Base-by-base conservation (phyloP, 2,888 invertebrate genomes). In the Mylabris sibirica region DNA sequence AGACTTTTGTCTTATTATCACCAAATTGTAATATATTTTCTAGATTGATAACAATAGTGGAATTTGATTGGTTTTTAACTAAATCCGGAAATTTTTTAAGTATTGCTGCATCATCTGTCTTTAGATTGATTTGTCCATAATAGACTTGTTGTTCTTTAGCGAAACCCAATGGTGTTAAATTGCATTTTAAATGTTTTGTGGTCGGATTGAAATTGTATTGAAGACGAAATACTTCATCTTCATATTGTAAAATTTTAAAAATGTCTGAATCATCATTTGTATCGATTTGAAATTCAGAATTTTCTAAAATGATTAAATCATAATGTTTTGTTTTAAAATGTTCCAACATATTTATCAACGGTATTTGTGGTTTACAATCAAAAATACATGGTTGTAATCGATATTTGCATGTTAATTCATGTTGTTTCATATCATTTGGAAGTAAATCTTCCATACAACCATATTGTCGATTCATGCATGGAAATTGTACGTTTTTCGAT, bases 321-420 rank as follows among this genome's bases (percentile, higher is more conserved):
- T 24, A 6, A 61, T 61, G 61, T 35, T 61, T 3, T 0, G 2
- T 30, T 61, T 61, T 17, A 20, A 11, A 61, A 34, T 61, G 61
- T 20, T 38, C 38, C 4, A 38, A 61, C 9, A 35, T 2, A 11
- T 38, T 1, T 1, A 5, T 22, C 2, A 26, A 38, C 4, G 5
- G 22, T 6, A 35, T 35, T 11, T 17, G 11, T 22, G 22, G 22
- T 24, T 53, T 53, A 24, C 53, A 53, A 9, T 22, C 11, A 4
- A 12, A 22, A 24, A 53, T 11, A 24, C 53, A 53, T 5, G 9
- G 3, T 6, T 4, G 12, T 12, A 12, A 12, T 53, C 24, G 53
- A 53, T 24, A 53, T 12, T 5, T 3, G 0, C 53, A 53, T 3
- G 5, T 24, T 14, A 12, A 12, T 53, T 53, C 53, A 3, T 53